Evolutionary conservation across 2,797 vertebrate species (phyloP), one percentile per base, ranked within the genome.

Genomic region (Brachymystax lenok): DNA sequence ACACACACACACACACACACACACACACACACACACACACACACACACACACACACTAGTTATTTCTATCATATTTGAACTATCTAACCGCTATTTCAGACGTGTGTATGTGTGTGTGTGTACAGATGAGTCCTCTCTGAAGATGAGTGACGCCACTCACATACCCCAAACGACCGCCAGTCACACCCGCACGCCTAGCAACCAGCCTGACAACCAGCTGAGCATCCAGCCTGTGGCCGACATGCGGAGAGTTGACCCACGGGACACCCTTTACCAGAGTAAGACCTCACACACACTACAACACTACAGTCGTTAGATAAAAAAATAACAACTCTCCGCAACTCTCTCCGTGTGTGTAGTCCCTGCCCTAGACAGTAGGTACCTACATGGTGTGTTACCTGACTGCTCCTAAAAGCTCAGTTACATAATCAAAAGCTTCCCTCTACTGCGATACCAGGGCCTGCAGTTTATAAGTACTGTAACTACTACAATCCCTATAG

Each of bases 391-490:
- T 0, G 86, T 96, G 71, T 90, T 99, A 80, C 96, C 96, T 0
- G 93, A 96, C 74, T 99, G 97, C 83, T 81, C 78, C 0, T 99
- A 99, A 91, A 95, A 91, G 51, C 97, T 98, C 86, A 98, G 94
- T 92, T 99, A 99, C 86, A 92, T 93, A 40, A 93, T 98, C 79
- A 96, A 92, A 73, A 95, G 94, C 81, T 93, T 93, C 3, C 92
- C 90, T 10, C 89, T 99, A 68, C 77, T 87, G 14, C 97, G 97
- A 77, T 99, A 99, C 86, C 96, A 99, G 86, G 98, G 98, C 19
- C 93, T 99, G 54, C 94, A 96, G 76, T 98, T 97, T 84, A 98
- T 99, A 95, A 92, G 98, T 96, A 30, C 63, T 63, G 78, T 12
- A 64, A 66, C 8, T 46, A 27, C 10, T 17, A 17, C 51, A 51